Conservation (phyloP, 2,113 vertebrate species). For the Takifugu flavidus region DNA sequence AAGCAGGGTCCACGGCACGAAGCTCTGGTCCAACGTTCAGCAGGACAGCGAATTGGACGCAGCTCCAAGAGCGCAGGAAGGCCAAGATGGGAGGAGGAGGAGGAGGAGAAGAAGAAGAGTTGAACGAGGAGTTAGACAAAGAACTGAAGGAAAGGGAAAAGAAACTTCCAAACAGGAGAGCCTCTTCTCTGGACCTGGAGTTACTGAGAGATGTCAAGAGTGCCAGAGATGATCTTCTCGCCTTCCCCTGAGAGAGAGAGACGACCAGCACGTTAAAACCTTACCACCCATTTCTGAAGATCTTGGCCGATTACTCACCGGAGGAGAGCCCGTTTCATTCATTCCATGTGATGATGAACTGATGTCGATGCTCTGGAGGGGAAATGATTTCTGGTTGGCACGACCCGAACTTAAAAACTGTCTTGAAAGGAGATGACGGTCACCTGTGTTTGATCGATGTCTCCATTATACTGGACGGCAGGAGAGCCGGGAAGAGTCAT, state of each 20-base stretch:
- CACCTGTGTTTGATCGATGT: constrained; percentile 53
- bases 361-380: neutral
- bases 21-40: constrained; percentile 63
- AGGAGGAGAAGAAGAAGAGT: neutral
- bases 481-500: constrained; percentile 79
- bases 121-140: constrained; percentile 34
- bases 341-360: too few species aligned
- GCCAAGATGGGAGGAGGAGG: constrained; percentile 51
- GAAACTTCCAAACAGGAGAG: constrained; percentile 67
- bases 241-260: constrained; percentile 1
- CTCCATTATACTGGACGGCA: constrained; percentile 57
- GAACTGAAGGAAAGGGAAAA: constrained; percentile 65
- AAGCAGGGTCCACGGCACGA: constrained; percentile 43
- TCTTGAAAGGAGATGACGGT: neutral
- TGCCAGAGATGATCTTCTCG: neutral
- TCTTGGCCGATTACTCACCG: constrained; percentile 16
- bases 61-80: constrained; percentile 76
- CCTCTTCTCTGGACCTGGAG: constrained; percentile 65
- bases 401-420: neutral
- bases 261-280: neutral
- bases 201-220: constrained; percentile 69
- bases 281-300: neutral
- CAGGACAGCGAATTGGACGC: constrained; percentile 68
- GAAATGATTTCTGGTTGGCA: neutral
- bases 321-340: neutral